Evolutionary conservation across 2,113 vertebrate species (phyloP).

Genomic region (Cairina moschata): DNA sequence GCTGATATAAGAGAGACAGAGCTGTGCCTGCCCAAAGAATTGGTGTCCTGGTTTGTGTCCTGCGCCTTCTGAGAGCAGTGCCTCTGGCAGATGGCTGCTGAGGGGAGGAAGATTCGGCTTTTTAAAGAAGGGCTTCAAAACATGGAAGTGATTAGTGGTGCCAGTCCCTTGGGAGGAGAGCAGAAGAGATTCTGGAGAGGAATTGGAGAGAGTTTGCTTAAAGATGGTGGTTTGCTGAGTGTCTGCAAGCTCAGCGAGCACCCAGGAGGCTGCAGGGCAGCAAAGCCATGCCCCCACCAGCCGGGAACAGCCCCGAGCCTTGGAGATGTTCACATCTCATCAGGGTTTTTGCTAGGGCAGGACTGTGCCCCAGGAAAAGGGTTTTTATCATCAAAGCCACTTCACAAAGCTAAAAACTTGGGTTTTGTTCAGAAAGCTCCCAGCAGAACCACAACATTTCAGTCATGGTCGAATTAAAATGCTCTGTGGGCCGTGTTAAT

Average conservation of each 20-base stretch:
- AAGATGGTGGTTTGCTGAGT: neutral
- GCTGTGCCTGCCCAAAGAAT: neutral
- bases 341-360: neutral
- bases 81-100: neutral
- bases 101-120: neutral
- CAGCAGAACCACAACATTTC: neutral
- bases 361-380: neutral
- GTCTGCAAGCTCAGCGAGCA: neutral
- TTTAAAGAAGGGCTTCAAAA: neutral
- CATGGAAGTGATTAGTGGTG: neutral
- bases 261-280: neutral
- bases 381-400: neutral
- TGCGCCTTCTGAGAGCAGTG: neutral
- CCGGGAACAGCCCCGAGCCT: neutral
- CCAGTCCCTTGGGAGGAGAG: neutral
- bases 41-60: neutral
- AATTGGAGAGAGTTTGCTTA: neutral
- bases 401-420: neutral
- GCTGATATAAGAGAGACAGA: neutral
- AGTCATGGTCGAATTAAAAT: conserved; percentile 15
- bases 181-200: neutral
- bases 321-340: neutral
- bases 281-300: accelerated
- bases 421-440: neutral
- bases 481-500: conserved; percentile 28